Evolutionary conservation across 2,797 vertebrate genomes (phyloP).

Genomic region (Alca torda): DNA sequence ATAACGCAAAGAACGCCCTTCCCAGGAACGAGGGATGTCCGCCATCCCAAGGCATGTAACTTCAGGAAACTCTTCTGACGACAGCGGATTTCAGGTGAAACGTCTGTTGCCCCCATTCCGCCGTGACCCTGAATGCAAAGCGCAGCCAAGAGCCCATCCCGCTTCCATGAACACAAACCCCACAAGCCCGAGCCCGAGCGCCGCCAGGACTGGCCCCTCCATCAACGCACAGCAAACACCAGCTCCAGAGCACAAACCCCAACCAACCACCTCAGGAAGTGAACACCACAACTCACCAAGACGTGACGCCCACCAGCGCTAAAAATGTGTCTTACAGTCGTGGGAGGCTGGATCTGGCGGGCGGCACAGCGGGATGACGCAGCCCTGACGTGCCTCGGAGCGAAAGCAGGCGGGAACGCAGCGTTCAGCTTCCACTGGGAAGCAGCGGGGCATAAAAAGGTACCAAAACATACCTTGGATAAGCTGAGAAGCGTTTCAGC

Average conservation of each 20-base stretch:
- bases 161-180: background rate
- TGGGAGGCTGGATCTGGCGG: background rate
- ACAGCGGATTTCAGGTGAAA: background rate
- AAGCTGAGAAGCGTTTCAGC: background rate
- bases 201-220: background rate
- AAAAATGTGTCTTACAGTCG: background rate
- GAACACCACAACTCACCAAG: background rate
- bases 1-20: background rate
- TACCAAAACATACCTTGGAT: background rate
- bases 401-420: background rate
- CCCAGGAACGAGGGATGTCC: background rate
- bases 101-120: background rate
- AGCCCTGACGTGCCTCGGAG: rapidly evolving
- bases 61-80: background rate
- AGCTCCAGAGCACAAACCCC: background rate
- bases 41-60: background rate
- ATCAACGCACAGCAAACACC: background rate
- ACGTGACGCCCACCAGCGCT: background rate
- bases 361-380: background rate
- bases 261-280: background rate
- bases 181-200: background rate
- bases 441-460: background rate
- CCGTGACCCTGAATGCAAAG: background rate
- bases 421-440: background rate
- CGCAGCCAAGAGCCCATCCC: background rate